phyloP scores from a whole-genome alignment of 2,888 invertebrate genomes.

The Cephalotes varians region DNA sequence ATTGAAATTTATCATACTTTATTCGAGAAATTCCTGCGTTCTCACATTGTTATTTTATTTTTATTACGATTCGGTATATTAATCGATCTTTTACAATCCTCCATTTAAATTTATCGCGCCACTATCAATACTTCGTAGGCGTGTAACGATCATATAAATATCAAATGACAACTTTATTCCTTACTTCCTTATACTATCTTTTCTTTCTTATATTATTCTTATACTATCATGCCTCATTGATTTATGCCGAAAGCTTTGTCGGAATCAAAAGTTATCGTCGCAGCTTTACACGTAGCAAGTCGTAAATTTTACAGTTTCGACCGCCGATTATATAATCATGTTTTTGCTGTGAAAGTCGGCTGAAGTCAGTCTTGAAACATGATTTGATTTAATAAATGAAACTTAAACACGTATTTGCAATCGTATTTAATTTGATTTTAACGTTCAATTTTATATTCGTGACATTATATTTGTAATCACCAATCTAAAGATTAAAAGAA shows the following conservation, averaged over 20 bases:
- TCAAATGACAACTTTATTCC: slow-evolving; percentile 40
- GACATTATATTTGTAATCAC: not conserved
- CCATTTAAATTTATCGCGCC: slow-evolving; percentile 17
- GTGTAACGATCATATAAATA: slow-evolving; percentile 48
- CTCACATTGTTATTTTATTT: slow-evolving; percentile 14
- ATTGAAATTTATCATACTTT: slow-evolving; percentile 10
- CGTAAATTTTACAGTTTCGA: slow-evolving; percentile 38
- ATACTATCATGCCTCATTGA: slow-evolving; percentile 11
- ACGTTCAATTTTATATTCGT: not conserved
- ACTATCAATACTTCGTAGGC: slow-evolving; percentile 39
- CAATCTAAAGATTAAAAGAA: not conserved
- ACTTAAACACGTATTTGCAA: not conserved
- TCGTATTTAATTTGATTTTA: not conserved
- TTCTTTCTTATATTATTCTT: no score
- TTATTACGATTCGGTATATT: not conserved
- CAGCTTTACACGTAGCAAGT: not conserved
- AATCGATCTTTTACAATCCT: slow-evolving; percentile 13
- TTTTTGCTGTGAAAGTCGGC: not conserved
- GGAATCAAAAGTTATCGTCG: slow-evolving; percentile 35
- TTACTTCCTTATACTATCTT: slow-evolving; percentile 16
- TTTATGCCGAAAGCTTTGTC: slow-evolving; percentile 24
- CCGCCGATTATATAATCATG: slow-evolving; percentile 10
- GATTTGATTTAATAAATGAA: not conserved
- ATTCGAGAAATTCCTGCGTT: not conserved
- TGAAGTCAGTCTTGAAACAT: not conserved